phyloP scores from a whole-genome alignment of 2,888 invertebrate species.

The Acleris cristana region DNA sequence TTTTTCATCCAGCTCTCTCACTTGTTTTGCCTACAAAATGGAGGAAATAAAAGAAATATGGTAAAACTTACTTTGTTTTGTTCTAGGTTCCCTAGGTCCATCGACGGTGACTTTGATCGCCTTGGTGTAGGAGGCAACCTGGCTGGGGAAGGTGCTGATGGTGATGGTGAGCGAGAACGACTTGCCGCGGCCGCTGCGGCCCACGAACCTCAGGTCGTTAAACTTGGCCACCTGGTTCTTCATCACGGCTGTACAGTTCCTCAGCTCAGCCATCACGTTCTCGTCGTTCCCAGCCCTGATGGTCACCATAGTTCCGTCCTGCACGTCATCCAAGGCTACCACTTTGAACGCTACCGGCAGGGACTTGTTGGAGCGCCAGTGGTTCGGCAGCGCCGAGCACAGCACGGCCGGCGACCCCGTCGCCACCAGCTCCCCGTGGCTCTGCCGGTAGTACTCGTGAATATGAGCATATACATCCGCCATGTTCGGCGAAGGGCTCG shows the following conservation, averaged over 20 bases:
- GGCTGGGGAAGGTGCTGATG: slow-evolving; percentile 89
- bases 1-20: too few species aligned
- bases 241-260: slow-evolving; percentile 97
- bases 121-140: slow-evolving; percentile 96
- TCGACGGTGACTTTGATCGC: slow-evolving; percentile 99
- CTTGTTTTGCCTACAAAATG: background rate
- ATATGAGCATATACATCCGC: slow-evolving; percentile 90
- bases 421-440: slow-evolving; percentile 95
- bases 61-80: slow-evolving; percentile 95
- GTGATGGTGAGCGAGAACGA: slow-evolving; percentile 97
- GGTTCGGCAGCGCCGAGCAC: slow-evolving; percentile 96
- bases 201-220: slow-evolving; percentile 98
- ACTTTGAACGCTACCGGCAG: slow-evolving; percentile 98
- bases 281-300: slow-evolving; percentile 99
- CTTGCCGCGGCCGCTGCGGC: slow-evolving; percentile 98
- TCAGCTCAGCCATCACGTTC: slow-evolving; percentile 96
- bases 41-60: background rate
- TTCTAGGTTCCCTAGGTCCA: slow-evolving; percentile 98
- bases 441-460: slow-evolving; percentile 92
- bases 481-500: slow-evolving; percentile 84
- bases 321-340: slow-evolving; percentile 95
- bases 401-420: slow-evolving; percentile 98
- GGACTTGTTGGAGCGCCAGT: slow-evolving; percentile 99
- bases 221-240: slow-evolving; percentile 99
- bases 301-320: slow-evolving; percentile 96